Percentiles rank a stretch among this genome's conserved stretches.
Conservation (phyloP, 1,140 invertebrate species). For the Argopecten irradians region DNA sequence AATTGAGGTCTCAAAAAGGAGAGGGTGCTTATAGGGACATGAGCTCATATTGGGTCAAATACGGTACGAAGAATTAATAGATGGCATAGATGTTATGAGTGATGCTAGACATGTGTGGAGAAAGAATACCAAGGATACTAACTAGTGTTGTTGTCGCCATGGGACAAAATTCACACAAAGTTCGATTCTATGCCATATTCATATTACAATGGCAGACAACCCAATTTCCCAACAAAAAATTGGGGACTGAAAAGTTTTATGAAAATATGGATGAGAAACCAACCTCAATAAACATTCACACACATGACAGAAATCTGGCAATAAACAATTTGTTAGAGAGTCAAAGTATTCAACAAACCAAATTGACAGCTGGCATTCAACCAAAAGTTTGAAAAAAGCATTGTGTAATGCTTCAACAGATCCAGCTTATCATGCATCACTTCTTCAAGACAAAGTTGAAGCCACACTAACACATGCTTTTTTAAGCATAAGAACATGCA, state of each 20-base stretch:
- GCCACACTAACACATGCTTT: conserved; percentile 40
- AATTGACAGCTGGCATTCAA: conserved; percentile 32
- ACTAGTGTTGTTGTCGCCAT: conserved; percentile 36
- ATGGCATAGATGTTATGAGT: conserved; percentile 23
- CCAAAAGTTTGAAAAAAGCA: conserved; percentile 30
- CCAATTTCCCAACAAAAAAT: neutral
- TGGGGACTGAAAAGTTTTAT: conserved; percentile 26
- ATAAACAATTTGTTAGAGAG: conserved; percentile 17
- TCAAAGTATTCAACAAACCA: neutral
- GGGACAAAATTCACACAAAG: conserved; percentile 16
- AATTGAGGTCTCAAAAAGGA: too few species aligned
- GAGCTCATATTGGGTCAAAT: too few species aligned
- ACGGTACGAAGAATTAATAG: conserved; percentile 26
- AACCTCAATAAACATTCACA: neutral
- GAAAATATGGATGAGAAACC: neutral
- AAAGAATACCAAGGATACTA: conserved; percentile 39
- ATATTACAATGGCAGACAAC: conserved; percentile 25
- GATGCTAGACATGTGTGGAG: conserved; percentile 35
- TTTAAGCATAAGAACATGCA: conserved; percentile 28
- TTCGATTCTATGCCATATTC: conserved; percentile 23
- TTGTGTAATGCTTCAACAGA: neutral
- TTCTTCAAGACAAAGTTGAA: conserved; percentile 32
- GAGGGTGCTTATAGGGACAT: too few species aligned
- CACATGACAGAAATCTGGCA: too few species aligned
- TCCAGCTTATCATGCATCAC: neutral